phyloP scores from a whole-genome alignment of 2,888 invertebrate genomes.

The Drosophila kambysellisi region DNA sequence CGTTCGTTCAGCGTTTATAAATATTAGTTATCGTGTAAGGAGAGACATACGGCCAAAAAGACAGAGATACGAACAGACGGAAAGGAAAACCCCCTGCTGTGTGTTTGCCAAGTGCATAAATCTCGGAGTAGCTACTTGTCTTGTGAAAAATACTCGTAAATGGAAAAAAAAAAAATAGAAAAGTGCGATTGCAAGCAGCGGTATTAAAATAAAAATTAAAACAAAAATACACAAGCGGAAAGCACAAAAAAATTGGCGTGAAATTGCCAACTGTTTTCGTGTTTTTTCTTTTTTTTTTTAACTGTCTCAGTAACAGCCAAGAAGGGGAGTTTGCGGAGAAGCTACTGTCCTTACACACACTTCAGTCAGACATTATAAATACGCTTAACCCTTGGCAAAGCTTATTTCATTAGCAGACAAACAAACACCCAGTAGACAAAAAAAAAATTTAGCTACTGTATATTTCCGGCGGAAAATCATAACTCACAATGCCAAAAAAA shows the following conservation, averaged over 20 bases:
- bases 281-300: constrained; percentile 15
- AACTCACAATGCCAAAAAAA: constrained; percentile 71
- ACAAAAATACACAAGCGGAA: constrained; percentile 46
- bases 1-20: constrained; percentile 59
- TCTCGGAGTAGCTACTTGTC: constrained; percentile 72
- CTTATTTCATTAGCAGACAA: constrained; percentile 81
- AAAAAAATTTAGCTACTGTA: constrained; percentile 65
- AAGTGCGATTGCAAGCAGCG: constrained; percentile 41
- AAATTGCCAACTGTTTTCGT: constrained; percentile 83
- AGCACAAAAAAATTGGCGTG: constrained; percentile 83
- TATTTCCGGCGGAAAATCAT: constrained; percentile 84
- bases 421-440: constrained; percentile 51
- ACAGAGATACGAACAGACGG: constrained; percentile 40
- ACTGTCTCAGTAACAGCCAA: constrained; percentile 26
- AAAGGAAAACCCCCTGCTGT: constrained; percentile 67
- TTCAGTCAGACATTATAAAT: constrained; percentile 67
- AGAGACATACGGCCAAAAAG: constrained; percentile 23
- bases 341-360: constrained; percentile 9
- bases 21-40: constrained; percentile 76
- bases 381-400: constrained; percentile 82
- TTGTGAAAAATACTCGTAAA: constrained; percentile 37
- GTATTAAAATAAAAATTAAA: constrained; percentile 78
- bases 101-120: constrained; percentile 83
- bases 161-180: neutral
- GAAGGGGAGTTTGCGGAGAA: constrained; percentile 8